Percentiles rank a stretch among this genome's conserved stretches.
Evolutionary conservation across 2,797 vertebrate genomes (phyloP).

Genomic region (Galago senegalensis): DNA sequence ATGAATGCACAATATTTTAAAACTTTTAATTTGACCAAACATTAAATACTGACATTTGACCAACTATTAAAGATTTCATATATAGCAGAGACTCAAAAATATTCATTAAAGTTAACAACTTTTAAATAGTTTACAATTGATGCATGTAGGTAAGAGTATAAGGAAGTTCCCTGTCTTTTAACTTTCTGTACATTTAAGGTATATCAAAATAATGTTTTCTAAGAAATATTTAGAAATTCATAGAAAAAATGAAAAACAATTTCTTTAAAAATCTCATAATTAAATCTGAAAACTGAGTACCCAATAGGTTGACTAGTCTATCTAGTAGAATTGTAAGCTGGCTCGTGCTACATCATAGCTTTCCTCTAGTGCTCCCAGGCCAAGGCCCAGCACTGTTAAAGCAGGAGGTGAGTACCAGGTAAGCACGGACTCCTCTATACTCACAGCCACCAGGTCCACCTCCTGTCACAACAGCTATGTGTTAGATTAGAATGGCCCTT

Average conservation of each 20-base stretch:
- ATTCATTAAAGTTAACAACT: constrained; percentile 30
- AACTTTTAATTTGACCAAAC: constrained; percentile 35
- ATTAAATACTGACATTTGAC: not conserved
- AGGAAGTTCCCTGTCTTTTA: constrained; percentile 15
- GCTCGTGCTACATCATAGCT: not conserved
- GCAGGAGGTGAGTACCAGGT: too few species aligned
- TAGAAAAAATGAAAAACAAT: not conserved
- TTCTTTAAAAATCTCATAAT: not conserved
- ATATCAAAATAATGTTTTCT: not conserved
- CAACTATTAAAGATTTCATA: constrained; percentile 58
- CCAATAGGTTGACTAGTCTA: not conserved
- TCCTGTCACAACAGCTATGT: too few species aligned
- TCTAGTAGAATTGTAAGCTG: not conserved
- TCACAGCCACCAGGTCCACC: too few species aligned
- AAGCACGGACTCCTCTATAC: too few species aligned
- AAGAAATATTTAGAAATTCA: not conserved
- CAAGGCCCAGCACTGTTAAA: too few species aligned
- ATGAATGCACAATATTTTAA: constrained; percentile 28
- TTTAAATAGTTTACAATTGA: constrained; percentile 63
- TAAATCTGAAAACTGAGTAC: constrained; percentile 42
- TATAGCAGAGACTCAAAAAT: constrained; percentile 36
- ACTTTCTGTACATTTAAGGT: constrained; percentile 19
- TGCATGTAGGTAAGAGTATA: not conserved
- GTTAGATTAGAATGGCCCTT: too few species aligned
- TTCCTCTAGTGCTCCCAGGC: not conserved